These are phyloP conservation scores for Pteropus rufus DNA, from an alignment of 2,797 vertebrate species.

Conservation along the genomic window DNA sequence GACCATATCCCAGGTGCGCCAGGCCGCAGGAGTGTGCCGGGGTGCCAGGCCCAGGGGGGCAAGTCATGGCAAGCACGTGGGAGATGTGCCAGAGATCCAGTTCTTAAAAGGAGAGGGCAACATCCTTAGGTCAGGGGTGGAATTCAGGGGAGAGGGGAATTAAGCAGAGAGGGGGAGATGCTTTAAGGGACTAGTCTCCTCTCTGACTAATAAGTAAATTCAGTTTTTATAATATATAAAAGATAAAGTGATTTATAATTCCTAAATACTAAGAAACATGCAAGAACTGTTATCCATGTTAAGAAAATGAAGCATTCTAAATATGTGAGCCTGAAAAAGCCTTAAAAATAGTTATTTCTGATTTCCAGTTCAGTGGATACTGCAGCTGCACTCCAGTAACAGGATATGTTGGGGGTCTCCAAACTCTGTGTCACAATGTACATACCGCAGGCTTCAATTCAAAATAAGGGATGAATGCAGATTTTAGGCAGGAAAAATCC, in stretches of 20 bases:
- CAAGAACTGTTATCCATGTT: neutral
- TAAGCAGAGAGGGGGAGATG: too few species aligned
- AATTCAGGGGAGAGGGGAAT: too few species aligned
- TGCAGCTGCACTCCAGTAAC: neutral
- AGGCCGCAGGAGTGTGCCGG: too few species aligned
- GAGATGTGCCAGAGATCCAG: too few species aligned
- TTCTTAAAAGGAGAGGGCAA: too few species aligned
- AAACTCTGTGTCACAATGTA: neutral
- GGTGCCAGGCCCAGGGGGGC: too few species aligned
- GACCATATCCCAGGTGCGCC: too few species aligned
- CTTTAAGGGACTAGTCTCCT: neutral
- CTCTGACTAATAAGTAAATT: neutral
- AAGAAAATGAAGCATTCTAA: neutral
- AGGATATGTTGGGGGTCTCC: neutral
- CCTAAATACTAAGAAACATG: neutral
- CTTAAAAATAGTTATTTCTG: neutral
- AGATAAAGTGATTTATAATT: neutral
- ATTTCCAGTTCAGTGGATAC: neutral
- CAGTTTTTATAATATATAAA: neutral
- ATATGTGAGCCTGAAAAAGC: neutral
- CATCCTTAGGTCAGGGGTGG: too few species aligned
- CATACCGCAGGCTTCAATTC: neutral
- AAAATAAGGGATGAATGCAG: neutral
- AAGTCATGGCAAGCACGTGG: too few species aligned
- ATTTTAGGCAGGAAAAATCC: conserved; percentile 22